A percentile compares a stretch with the other conserved stretches of the same genome.
Evolutionary conservation across 2,888 invertebrate species (phyloP).

Genomic region (Rhynchonema sp.): DNA sequence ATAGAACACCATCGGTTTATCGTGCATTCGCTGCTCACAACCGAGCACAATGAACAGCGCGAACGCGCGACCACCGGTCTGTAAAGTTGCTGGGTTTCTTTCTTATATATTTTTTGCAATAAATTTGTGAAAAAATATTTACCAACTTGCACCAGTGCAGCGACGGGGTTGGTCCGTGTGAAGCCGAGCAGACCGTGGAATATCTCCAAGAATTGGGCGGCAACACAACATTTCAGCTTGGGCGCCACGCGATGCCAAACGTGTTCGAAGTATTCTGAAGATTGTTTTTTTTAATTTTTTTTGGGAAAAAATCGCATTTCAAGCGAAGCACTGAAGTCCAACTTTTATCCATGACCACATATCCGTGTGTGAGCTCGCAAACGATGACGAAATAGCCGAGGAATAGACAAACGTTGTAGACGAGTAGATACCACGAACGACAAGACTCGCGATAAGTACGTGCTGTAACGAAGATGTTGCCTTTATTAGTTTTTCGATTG

Average conservation of each 20-base stretch:
- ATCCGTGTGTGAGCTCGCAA: conserved; percentile 14
- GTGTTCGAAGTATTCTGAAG: conserved; percentile 1
- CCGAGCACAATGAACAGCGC: conserved; percentile 62
- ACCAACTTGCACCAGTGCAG: conserved; percentile 51
- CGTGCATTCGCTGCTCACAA: conserved; percentile 63
- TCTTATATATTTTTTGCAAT: neutral
- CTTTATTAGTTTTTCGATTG: no score
- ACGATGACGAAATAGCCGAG: conserved; percentile 25
- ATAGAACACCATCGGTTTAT: conserved; percentile 64
- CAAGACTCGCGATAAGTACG: neutral
- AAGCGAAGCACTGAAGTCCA: no score
- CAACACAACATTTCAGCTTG: conserved; percentile 55
- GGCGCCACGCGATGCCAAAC: neutral
- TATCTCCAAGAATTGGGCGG: conserved; percentile 63
- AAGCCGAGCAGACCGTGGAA: conserved; percentile 72
- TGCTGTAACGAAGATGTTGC: neutral
- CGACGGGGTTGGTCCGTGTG: conserved; percentile 52
- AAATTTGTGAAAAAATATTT: no score
- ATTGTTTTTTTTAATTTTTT: neutral
- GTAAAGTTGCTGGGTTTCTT: conserved; percentile 5
- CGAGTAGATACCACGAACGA: conserved; percentile 22
- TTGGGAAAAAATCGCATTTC: neutral
- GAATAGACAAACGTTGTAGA: conserved; percentile 31
- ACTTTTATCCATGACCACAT: conserved; percentile 21
- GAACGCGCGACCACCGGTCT: conserved; percentile 53